Base-by-base conservation (phyloP, 1,140 invertebrate genomes). In the Zaprionus kolodkinae region DNA sequence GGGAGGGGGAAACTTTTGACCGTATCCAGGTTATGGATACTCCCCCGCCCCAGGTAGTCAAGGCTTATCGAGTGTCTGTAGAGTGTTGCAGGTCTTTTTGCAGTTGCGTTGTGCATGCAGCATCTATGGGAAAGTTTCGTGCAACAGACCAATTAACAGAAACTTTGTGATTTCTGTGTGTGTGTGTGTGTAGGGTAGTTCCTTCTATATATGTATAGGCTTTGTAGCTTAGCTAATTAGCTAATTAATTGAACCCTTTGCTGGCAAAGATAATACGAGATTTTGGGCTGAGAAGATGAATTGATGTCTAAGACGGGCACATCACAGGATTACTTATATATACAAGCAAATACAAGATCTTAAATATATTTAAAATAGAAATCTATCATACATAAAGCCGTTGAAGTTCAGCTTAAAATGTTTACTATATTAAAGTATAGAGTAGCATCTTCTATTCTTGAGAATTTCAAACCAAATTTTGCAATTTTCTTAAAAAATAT, bases 181-280 rank as follows among this genome's bases (percentile, higher is more conserved):
- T 54, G 50, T 54, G 50, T 54, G 27, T 27, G 25, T 11, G 50
- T 9, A 12, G 2, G 17, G 4, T 9, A n/a, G 17, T 50, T 50
- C n/a, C 21, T 0, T 52, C 17, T 50, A 9, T 54, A 12, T 54
- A 3, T 54, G 25, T 27, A 10, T 50, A 50, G 70, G 62, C 62
- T 59, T 52, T 48, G 64, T 68, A 45, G 56, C 59, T 57, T 54
- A 63, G n/a, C 55, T 73, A 77, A 77, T 77, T 74, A 77, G 71
- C 64, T 74, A 77, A 77, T 77, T 73, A 73, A 73, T 73, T 54
- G 55, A 27, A 56, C 55, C 48, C 33, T 68, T 33, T 36, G 27
- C 38, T 38, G 52, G 11, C 43, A 12, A n/a, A 21, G 12, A 43
- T 50, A 52, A 66, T 57, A 36, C 7, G 17, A 59, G 33, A 65